A percentile compares a stretch with the other conserved stretches of the same genome.
Conservation (phyloP, 2,113 vertebrate genomes). For the Sterrhoptilus dennistouni region DNA sequence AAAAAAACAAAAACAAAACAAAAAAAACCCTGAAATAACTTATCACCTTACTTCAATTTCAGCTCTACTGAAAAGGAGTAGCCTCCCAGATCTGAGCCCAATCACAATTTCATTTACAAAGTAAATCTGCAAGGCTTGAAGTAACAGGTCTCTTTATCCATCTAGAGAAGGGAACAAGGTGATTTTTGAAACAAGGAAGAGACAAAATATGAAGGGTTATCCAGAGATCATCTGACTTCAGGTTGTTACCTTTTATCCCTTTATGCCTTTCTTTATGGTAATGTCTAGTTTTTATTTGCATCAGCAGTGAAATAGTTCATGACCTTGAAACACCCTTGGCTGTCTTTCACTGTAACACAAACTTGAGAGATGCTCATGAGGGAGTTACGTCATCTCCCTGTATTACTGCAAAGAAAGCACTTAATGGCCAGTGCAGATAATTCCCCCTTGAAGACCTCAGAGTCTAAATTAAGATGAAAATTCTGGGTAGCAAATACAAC, state of each 20-base stretch:
- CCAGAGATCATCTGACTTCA: not conserved
- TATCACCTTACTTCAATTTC: not conserved
- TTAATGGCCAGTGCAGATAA: not conserved
- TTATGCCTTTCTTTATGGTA: not conserved
- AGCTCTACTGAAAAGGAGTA: not conserved
- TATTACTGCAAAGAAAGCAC: not conserved
- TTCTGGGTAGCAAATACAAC: not conserved
- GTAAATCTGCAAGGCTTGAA: not conserved
- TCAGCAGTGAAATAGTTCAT: not conserved
- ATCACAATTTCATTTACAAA: not conserved
- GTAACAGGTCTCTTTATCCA: not conserved
- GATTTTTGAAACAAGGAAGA: not conserved
- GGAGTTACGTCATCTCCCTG: not conserved
- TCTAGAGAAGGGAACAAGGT: not conserved
- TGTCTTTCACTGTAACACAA: not conserved
- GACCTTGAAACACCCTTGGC: not conserved
- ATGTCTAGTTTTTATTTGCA: not conserved
- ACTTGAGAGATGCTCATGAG: not conserved
- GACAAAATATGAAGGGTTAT: not conserved
- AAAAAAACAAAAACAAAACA: too few relatives aligned
- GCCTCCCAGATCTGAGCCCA: not conserved
- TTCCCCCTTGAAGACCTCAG: not conserved
- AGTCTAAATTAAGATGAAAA: not conserved
- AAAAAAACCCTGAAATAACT: not conserved
- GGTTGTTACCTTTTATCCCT: not conserved